These are phyloP conservation scores for Sisor rabdophorus DNA, from an alignment of 2,113 vertebrate genomes.

Conservation along the genomic window DNA sequence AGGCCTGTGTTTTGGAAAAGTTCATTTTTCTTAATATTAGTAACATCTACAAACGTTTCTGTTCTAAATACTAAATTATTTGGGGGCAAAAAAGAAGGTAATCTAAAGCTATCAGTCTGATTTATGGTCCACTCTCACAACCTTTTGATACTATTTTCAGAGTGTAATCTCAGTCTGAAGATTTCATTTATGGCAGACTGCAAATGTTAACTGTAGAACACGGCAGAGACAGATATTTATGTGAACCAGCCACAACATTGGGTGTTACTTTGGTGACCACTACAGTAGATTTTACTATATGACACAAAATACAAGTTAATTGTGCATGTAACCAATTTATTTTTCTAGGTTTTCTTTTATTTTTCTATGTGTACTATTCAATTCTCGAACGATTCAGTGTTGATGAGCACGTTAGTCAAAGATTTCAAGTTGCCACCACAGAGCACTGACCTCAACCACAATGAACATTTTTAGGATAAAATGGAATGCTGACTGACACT, in stretches of 20 bases:
- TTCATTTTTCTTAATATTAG: not conserved
- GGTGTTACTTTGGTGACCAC: not conserved
- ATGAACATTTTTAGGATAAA: not conserved
- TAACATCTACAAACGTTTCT: not conserved
- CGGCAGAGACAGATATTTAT: not conserved
- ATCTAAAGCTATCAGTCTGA: constrained; percentile 1
- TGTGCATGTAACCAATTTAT: not conserved
- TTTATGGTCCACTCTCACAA: constrained; percentile 16
- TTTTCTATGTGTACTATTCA: not conserved
- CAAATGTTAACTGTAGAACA: not conserved
- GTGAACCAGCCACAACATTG: not conserved
- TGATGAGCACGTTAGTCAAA: not conserved
- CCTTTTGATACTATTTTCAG: not conserved
- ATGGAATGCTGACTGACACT: not conserved
- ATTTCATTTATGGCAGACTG: not conserved
- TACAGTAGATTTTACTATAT: not conserved
- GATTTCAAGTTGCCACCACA: not conserved
- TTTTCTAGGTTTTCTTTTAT: not conserved
- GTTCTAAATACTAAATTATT: not conserved
- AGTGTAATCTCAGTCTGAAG: not conserved
- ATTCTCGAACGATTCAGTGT: no score
- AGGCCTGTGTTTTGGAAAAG: not conserved
- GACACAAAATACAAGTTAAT: not conserved
- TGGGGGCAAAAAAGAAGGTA: constrained; percentile 4
- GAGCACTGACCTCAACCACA: not conserved